A percentile compares a stretch with the other conserved stretches of the same genome.
Conservation (phyloP, 2,888 invertebrate species). For the Athalia cordata region DNA sequence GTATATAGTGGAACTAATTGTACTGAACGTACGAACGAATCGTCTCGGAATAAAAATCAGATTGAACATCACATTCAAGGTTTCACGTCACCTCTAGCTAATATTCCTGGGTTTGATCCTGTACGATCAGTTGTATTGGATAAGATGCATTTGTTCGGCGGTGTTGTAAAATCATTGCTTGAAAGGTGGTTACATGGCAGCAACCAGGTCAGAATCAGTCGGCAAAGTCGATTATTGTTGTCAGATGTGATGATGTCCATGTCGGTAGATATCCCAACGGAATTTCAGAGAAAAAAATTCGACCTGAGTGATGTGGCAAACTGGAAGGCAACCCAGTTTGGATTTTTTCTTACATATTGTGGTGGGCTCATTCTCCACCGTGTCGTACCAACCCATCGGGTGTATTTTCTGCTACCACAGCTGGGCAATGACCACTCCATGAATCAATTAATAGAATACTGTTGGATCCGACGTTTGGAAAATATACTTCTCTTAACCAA, state of each 20-base stretch:
- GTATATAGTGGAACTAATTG: slow-evolving; percentile 3
- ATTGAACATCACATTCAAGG: slow-evolving; percentile 44
- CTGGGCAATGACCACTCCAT: no score
- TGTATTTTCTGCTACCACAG: no score
- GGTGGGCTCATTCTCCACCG: slow-evolving; percentile 41
- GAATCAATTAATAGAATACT: no score
- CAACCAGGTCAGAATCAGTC: background rate
- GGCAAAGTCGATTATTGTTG: background rate
- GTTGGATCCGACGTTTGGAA: no score
- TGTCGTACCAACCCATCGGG: slow-evolving; percentile 22
- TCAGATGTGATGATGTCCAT: slow-evolving; percentile 13
- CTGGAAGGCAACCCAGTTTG: slow-evolving; percentile 53
- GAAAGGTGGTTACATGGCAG: slow-evolving; percentile 16
- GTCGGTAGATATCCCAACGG: slow-evolving; percentile 47
- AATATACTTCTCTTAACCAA: no score
- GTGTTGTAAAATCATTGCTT: slow-evolving; percentile 43
- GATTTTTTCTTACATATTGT: slow-evolving; percentile 49
- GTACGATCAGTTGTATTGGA: slow-evolving; percentile 35
- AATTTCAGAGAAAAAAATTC: slow-evolving; percentile 50
- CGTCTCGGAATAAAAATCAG: slow-evolving; percentile 31
- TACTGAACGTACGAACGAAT: slow-evolving; percentile 32
- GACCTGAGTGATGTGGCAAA: slow-evolving; percentile 41
- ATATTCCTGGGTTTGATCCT: slow-evolving; percentile 40
- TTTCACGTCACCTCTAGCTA: slow-evolving; percentile 31
- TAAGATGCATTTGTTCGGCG: slow-evolving; percentile 44